Evolutionary conservation across 2,797 vertebrate genomes (phyloP).

Genomic region (Lepilemur ruficaudatus): DNA sequence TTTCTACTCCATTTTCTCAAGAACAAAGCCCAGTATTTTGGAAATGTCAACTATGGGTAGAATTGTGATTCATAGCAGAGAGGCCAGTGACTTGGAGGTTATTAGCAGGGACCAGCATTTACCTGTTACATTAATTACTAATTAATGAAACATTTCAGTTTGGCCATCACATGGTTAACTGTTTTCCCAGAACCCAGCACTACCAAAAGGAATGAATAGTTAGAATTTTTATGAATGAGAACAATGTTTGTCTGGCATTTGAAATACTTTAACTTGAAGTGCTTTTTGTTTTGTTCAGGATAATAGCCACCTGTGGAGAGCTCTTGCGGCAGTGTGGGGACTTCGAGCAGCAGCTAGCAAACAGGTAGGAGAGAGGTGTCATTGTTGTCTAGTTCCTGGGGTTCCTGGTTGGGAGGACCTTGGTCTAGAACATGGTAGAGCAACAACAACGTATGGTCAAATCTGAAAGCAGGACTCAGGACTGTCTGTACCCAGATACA

Average conservation of each 20-base stretch:
- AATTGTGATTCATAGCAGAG: neutral
- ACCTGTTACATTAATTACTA: neutral
- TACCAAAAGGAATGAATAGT: slow-evolving; percentile 38
- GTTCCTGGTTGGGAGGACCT: neutral
- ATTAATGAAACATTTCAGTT: neutral
- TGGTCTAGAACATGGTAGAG: neutral
- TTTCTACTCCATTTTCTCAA: slow-evolving; percentile 19
- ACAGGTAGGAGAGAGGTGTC: slow-evolving; percentile 87
- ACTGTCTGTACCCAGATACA: slow-evolving; percentile 21
- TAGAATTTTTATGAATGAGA: slow-evolving; percentile 66
- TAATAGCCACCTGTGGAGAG: slow-evolving; percentile 97
- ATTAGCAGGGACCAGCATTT: neutral
- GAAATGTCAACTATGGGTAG: neutral
- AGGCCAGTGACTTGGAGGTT: neutral
- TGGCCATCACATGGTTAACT: neutral
- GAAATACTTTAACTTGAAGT: slow-evolving; percentile 47
- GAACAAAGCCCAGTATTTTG: neutral
- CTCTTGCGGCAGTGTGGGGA: slow-evolving; percentile 94
- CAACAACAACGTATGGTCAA: neutral
- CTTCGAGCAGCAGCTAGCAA: slow-evolving; percentile 97
- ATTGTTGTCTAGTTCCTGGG: neutral
- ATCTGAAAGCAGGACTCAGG: neutral
- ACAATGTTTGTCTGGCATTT: slow-evolving; percentile 55
- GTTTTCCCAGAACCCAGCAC: neutral
- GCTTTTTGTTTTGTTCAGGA: slow-evolving; percentile 84